Conservation (phyloP, 1,140 invertebrate species). For the Augochlora pura region DNA sequence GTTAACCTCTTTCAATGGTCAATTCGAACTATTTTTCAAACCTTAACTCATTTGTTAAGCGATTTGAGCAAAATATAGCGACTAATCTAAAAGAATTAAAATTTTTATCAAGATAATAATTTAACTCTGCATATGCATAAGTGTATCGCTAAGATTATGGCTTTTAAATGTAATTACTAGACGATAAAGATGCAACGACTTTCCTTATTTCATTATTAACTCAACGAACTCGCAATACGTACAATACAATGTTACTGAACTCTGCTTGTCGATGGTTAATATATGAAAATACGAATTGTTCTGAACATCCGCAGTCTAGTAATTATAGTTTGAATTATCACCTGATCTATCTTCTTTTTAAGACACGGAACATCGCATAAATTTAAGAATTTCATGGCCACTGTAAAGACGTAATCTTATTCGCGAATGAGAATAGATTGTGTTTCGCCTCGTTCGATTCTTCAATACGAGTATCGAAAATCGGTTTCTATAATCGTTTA, state of each 20-base stretch:
- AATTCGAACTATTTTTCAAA: not conserved
- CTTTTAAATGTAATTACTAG: not conserved
- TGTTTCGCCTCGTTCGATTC: not conserved
- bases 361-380: no score
- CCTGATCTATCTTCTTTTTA: not conserved
- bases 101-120: constrained; percentile 22
- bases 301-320: not conserved
- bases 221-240: not conserved
- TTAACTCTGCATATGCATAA: constrained; percentile 9
- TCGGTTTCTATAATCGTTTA: not conserved
- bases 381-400: no score
- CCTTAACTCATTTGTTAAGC: not conserved
- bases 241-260: not conserved
- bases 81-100: constrained; percentile 14
- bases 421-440: not conserved
- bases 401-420: not conserved
- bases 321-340: not conserved
- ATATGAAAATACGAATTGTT: not conserved
- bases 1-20: not conserved
- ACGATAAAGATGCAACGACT: not conserved
- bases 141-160: not conserved
- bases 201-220: not conserved
- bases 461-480: not conserved
- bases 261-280: not conserved
- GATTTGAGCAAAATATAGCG: not conserved